phyloP scores from a whole-genome alignment of 2,888 invertebrate genomes.

The Agrotis segetum region DNA sequence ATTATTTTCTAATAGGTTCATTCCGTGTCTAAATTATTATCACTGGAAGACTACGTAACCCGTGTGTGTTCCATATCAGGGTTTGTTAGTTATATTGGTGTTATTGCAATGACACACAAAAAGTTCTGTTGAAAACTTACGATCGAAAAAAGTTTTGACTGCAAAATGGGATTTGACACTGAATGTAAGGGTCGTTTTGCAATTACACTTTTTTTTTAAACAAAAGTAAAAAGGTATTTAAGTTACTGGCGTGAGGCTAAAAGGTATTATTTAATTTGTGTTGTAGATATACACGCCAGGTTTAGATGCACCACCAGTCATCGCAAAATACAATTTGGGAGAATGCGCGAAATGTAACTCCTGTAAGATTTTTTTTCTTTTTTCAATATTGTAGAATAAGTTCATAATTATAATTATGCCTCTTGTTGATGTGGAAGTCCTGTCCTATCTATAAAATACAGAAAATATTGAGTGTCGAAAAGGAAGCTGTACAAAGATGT shows the following conservation, averaged over 20 bases:
- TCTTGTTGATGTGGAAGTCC: neutral
- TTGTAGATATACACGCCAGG: conserved; percentile 73
- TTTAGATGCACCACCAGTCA: conserved; percentile 73
- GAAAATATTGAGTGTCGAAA: neutral
- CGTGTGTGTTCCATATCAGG: neutral
- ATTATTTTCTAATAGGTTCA: too few species aligned
- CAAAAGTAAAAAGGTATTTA: too few species aligned
- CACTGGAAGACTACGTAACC: neutral
- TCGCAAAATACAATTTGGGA: conserved; percentile 75
- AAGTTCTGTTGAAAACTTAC: too few species aligned
- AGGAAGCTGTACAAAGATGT: too few species aligned
- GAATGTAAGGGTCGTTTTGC: too few species aligned
- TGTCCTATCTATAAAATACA: neutral
- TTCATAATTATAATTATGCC: neutral
- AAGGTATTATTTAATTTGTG: neutral
- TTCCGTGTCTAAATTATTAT: neutral
- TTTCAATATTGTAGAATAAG: neutral
- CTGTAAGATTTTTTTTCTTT: neutral
- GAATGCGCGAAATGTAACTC: too few species aligned
- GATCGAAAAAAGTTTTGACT: too few species aligned
- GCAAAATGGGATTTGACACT: too few species aligned
- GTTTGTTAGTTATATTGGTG: neutral
- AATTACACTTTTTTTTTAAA: too few species aligned
- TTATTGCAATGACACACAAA: too few species aligned
- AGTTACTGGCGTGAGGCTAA: too few species aligned